Evolutionary conservation across 2,888 invertebrate genomes (phyloP).

Genomic region (Theristus sp.): DNA sequence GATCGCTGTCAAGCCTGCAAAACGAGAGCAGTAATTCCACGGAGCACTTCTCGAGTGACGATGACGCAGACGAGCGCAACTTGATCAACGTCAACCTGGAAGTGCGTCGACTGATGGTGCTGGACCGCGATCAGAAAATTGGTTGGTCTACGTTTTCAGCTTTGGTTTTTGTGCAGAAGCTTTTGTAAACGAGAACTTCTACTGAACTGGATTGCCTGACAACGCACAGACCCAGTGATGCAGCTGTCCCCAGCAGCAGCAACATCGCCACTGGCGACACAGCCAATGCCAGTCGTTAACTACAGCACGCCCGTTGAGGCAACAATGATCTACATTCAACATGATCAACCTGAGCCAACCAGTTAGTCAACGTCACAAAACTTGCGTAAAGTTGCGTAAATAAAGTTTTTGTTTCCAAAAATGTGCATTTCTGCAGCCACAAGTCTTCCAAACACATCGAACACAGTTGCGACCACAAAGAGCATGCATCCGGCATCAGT

Average conservation of each 20-base stretch:
- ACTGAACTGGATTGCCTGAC: too few species aligned
- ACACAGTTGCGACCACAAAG: not conserved
- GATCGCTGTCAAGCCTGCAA: not conserved
- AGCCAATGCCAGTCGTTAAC: not conserved
- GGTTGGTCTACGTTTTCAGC: not conserved
- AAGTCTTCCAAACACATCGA: too few species aligned
- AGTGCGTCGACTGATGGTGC: constrained; percentile 5
- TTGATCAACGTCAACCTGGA: constrained; percentile 5
- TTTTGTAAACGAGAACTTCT: too few species aligned
- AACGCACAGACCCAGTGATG: not conserved
- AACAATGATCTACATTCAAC: too few species aligned
- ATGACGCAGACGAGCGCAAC: not conserved
- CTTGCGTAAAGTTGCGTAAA: too few species aligned
- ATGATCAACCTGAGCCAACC: too few species aligned
- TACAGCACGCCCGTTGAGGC: not conserved
- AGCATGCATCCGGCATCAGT: not conserved
- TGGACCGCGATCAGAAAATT: constrained; percentile 1
- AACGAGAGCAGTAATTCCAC: not conserved
- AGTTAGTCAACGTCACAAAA: too few species aligned
- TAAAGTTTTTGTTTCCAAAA: too few species aligned
- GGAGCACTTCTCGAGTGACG: too few species aligned
- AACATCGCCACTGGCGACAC: not conserved
- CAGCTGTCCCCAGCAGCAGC: not conserved
- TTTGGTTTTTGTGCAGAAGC: too few species aligned
- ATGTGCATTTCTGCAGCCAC: too few species aligned